A percentile compares a stretch with the other conserved stretches of the same genome.
Conservation (phyloP, 2,888 invertebrate species). For the Rhagonycha lutea region DNA sequence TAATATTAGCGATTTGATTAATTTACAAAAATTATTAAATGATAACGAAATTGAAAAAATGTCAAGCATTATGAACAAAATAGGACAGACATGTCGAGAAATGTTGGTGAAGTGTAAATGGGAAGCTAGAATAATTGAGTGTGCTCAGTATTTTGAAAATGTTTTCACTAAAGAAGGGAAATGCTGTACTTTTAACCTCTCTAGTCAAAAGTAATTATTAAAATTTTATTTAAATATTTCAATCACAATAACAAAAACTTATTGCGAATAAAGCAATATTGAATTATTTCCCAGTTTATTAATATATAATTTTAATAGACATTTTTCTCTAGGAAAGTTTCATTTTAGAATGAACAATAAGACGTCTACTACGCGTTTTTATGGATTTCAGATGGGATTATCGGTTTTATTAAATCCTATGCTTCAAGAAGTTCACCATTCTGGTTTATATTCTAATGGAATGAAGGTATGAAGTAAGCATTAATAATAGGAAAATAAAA, state of each 20-base stretch:
- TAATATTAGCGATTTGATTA: constrained; percentile 34
- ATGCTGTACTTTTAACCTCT: constrained; percentile 54
- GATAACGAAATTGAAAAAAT: constrained; percentile 38
- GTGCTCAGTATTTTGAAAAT: constrained; percentile 42
- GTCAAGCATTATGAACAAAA: constrained; percentile 33
- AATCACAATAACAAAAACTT: neutral
- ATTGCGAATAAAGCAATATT: neutral
- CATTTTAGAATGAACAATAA: neutral
- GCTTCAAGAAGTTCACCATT: constrained; percentile 33
- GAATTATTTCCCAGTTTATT: neutral
- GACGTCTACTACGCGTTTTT: constrained; percentile 31
- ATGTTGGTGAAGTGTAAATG: constrained; percentile 49
- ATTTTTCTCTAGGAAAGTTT: neutral
- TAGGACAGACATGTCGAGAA: constrained; percentile 46
- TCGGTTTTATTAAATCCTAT: constrained; percentile 42
- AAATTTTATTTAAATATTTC: neutral
- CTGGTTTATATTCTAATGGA: constrained; percentile 36
- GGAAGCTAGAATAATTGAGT: constrained; percentile 41
- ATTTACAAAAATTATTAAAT: constrained; percentile 41
- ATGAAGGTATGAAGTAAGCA: constrained; percentile 37
- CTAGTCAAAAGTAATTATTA: constrained; percentile 24
- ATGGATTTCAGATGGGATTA: constrained; percentile 44
- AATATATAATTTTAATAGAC: neutral
- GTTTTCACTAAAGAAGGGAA: constrained; percentile 44
- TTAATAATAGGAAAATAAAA: neutral